These are phyloP conservation scores for Anoplius nigerrimus DNA, from an alignment of 2,888 invertebrate species.

Conservation along the genomic window DNA sequence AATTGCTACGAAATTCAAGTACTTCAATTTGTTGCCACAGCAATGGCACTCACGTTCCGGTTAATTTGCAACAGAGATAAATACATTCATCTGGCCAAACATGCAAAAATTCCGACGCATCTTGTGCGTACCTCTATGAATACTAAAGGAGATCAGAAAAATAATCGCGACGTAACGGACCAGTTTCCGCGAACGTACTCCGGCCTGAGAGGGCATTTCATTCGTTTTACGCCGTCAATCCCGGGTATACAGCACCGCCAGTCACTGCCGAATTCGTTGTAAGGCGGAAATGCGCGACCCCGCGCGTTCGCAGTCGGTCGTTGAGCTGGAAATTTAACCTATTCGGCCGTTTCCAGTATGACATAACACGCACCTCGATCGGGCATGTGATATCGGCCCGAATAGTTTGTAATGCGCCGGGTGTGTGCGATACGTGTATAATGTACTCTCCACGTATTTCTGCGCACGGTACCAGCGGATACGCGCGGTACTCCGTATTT, in stretches of 20 bases:
- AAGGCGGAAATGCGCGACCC: conserved; percentile 2
- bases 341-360: conserved; percentile 15
- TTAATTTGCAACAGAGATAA: no score
- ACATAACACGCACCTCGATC: conserved; percentile 21
- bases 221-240: background rate
- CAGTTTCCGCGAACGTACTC: no score
- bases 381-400: conserved; percentile 24
- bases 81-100: no score
- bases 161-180: no score
- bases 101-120: no score
- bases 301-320: conserved; percentile 28
- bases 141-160: no score
- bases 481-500: background rate
- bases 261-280: background rate
- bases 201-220: no score
- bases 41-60: no score
- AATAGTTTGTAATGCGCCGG: conserved; percentile 32
- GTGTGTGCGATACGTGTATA: conserved; percentile 27
- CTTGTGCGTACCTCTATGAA: no score
- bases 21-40: no score
- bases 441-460: conserved; percentile 23
- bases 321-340: conserved; percentile 44
- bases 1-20: no score
- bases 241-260: background rate
- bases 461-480: conserved; percentile 1